phyloP scores from a whole-genome alignment of 2,888 invertebrate species.

The Coleophora deauratella region DNA sequence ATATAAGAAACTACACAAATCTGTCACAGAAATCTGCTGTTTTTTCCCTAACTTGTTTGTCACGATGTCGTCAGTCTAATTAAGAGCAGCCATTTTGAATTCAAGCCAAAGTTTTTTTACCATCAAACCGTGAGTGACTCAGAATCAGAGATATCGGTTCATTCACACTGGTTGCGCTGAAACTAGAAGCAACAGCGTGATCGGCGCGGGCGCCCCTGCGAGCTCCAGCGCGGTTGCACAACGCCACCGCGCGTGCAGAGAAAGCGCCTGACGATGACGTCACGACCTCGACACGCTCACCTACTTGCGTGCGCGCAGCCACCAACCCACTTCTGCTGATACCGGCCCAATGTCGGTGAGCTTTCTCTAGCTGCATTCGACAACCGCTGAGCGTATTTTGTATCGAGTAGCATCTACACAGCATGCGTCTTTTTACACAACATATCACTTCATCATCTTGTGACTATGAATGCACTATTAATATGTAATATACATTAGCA shows the following conservation, averaged over 20 bases:
- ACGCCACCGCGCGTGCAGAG: slow-evolving; percentile 57
- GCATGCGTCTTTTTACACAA: not conserved
- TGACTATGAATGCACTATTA: slow-evolving; percentile 1
- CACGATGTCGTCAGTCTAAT: no score
- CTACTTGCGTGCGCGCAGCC: slow-evolving; percentile 53
- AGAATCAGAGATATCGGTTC: slow-evolving; percentile 11
- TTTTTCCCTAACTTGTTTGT: no score
- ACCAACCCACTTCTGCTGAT: slow-evolving; percentile 56
- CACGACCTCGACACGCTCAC: slow-evolving; percentile 74
- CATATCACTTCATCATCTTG: slow-evolving; percentile 3
- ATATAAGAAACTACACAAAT: no score
- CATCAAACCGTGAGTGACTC: not conserved
- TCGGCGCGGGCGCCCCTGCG: slow-evolving; percentile 9
- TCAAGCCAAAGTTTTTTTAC: not conserved
- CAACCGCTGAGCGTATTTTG: slow-evolving; percentile 11
- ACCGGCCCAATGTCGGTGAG: slow-evolving; percentile 53
- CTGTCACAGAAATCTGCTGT: no score
- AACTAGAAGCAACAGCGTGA: slow-evolving; percentile 1
- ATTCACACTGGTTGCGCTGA: slow-evolving; percentile 5
- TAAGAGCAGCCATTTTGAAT: not conserved
- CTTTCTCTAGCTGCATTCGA: slow-evolving; percentile 40
- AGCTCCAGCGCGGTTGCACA: slow-evolving; percentile 42
- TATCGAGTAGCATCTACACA: not conserved
- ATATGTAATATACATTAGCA: not conserved
- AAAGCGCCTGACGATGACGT: slow-evolving; percentile 72